Percentiles rank a stretch among this genome's conserved stretches.
phyloP scores from a whole-genome alignment of 2,888 invertebrate genomes.

The Onchidella celtica region DNA sequence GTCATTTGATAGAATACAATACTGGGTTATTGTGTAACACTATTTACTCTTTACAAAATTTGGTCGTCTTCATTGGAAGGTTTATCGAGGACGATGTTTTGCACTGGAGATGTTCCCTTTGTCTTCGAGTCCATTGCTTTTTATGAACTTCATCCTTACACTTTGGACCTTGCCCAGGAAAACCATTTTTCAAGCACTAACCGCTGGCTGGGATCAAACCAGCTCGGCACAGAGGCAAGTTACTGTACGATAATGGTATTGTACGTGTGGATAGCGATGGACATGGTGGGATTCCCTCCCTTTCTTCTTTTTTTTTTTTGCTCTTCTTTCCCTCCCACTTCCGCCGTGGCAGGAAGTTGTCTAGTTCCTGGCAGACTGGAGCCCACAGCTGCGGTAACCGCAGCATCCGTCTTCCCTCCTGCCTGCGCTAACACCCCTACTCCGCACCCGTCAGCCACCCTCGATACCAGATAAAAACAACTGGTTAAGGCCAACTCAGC shows the following conservation, averaged over 20 bases:
- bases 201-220: too few species aligned
- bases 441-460: slow-evolving; percentile 2
- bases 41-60: too few species aligned
- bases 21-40: too few species aligned
- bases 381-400: slow-evolving; percentile 13
- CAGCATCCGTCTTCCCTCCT: background rate
- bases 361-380: slow-evolving; percentile 26
- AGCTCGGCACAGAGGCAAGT: background rate
- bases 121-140: too few species aligned
- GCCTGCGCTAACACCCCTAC: background rate
- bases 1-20: too few species aligned
- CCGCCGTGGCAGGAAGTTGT: slow-evolving; percentile 39
- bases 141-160: too few species aligned
- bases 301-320: too few species aligned
- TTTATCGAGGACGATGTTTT: too few species aligned
- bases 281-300: background rate
- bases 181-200: too few species aligned
- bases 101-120: too few species aligned
- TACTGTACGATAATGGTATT: background rate
- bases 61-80: too few species aligned
- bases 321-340: background rate
- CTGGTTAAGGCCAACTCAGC: slow-evolving; percentile 1
- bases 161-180: too few species aligned
- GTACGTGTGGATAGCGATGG: background rate
- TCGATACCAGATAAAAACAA: background rate